phyloP scores from a whole-genome alignment of 2,113 vertebrate genomes.

The Mus pahari region DNA sequence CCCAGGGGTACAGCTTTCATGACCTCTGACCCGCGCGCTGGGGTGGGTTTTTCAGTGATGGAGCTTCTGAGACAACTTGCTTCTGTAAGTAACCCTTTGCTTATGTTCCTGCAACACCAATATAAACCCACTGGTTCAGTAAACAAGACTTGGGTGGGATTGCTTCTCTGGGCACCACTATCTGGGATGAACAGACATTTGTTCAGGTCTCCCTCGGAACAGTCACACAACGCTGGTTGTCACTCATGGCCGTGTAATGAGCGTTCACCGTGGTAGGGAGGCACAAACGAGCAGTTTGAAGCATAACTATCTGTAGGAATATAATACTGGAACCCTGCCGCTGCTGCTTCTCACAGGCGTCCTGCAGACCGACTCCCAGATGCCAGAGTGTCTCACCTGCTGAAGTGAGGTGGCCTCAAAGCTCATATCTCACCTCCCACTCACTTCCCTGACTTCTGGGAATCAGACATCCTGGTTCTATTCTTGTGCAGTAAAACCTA shows the following conservation, averaged over 20 bases:
- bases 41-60: neutral
- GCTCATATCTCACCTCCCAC: neutral
- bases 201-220: neutral
- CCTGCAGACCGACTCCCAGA: neutral
- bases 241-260: neutral
- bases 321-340: neutral
- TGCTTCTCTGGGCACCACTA: neutral
- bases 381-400: neutral
- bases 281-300: neutral
- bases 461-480: neutral
- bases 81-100: neutral
- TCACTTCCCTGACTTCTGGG: neutral
- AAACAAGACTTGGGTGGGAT: neutral
- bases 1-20: neutral
- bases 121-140: neutral
- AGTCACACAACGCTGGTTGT: neutral
- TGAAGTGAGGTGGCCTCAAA: neutral
- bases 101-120: neutral
- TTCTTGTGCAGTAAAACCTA: neutral
- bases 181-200: neutral
- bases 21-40: neutral
- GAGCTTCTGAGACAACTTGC: neutral
- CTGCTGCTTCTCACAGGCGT: neutral
- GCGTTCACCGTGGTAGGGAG: neutral
- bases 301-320: neutral